Conservation (phyloP, 2,888 invertebrate species). For the Taphrorychus bicolor region DNA sequence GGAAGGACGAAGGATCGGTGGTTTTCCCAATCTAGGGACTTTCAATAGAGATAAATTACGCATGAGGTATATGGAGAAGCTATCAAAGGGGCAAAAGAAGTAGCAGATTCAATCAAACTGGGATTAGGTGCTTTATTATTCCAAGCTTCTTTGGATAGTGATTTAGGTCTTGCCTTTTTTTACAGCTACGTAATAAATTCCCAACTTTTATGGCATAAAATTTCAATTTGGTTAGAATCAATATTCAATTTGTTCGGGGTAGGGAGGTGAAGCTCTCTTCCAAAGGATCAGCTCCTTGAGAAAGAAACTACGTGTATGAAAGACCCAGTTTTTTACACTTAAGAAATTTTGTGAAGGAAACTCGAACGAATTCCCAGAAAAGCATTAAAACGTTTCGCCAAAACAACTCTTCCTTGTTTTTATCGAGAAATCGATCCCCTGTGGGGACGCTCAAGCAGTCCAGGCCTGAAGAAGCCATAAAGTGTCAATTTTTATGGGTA, state of each 20-base stretch:
- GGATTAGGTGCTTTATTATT: slow-evolving; percentile 2
- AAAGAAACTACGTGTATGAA: not conserved
- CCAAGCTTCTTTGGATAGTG: not conserved
- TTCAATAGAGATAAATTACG: not conserved
- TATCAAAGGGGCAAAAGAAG: not conserved
- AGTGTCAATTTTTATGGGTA: not conserved
- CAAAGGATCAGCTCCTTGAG: not conserved
- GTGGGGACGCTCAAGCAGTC: not conserved
- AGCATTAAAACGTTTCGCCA: not conserved
- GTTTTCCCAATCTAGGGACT: not conserved
- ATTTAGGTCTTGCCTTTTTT: not conserved
- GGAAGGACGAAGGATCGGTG: not conserved
- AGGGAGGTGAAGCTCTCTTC: not conserved
- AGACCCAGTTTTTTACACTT: not conserved
- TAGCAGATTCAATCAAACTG: slow-evolving; percentile 3
- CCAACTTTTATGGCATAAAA: not conserved
- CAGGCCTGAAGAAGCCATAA: not conserved
- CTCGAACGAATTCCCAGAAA: not conserved
- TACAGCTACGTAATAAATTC: not conserved
- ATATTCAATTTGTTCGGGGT: not conserved
- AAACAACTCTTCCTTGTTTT: not conserved
- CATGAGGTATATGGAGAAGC: not conserved
- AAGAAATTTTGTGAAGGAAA: not conserved
- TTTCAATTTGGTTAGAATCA: not conserved
- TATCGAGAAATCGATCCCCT: not conserved